Evolutionary conservation across 2,797 vertebrate species (phyloP), one percentile per base, ranked within the genome.

Genomic region (Sphaeramia orbicularis): DNA sequence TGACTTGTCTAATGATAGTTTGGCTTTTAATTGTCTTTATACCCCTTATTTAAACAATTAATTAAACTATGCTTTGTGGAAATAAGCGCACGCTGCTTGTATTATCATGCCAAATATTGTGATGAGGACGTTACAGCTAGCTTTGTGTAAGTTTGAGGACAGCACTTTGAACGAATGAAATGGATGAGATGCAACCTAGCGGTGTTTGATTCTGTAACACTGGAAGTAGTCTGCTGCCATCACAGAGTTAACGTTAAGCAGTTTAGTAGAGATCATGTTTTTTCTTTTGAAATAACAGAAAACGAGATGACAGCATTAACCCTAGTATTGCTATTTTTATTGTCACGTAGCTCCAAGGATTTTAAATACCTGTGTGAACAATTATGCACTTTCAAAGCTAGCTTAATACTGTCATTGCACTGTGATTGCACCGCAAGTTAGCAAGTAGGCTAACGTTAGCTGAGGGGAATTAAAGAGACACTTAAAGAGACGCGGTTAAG

Each of bases 401-500:
- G 70, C 77, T 3, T 54, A 63, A 47, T 57, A 65, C 12, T 63
- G 42, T 44, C 30, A 21, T 6, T 47, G 18, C 6, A 38, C 4
- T 11, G 10, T 16, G 11, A n/a, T 61, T 66, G 3, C 7, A 12
- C 50, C 54, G 65, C 65, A 50, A 19, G 27, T 69, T 69, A 68
- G 76, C 74, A 41, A 6, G n/a, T 11, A 21, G 58, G 56, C 69
- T 81, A 65, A 55, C 43, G 62, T 43, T 81, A 71, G 69, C 72
- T 64, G 30, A 43, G n/a, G 14, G 48, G 38, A 72, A 41, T 91
- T 91, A 93, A 92, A 93, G 87, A 91, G 88, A 86, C 84, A 36
- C 61, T 11, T 35, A 93, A 92, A 93, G 87, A 91, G 88, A 86
- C 84, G 38, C 61, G 10, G 7, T 30, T 30, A 30, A 2, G 54